phyloP scores from a whole-genome alignment of 64 coral and sea anemone species.

The Montipora foliosa region DNA sequence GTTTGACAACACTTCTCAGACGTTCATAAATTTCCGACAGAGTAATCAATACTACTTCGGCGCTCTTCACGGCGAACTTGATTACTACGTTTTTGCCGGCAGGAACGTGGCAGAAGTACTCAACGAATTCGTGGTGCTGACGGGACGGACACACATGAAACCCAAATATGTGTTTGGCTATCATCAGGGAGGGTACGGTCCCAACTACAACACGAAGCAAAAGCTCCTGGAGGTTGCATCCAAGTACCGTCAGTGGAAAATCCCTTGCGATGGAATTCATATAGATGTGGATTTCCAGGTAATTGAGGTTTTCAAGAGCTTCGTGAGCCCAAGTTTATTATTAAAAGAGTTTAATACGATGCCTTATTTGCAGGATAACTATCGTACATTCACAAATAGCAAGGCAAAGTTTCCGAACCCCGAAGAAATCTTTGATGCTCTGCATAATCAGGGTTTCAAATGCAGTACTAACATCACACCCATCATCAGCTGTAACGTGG shows the following conservation, averaged over 20 bases:
- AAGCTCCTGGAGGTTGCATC: constrained; percentile 83
- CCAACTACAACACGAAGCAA: constrained; percentile 81
- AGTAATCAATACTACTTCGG: constrained; percentile 82
- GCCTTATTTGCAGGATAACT: constrained; percentile 64
- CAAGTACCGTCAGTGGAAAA: constrained; percentile 71
- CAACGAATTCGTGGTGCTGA: constrained; percentile 69
- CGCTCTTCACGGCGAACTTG: constrained; percentile 78
- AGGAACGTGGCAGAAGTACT: constrained; percentile 73
- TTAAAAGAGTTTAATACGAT: background rate
- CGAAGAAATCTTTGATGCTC: constrained; percentile 69
- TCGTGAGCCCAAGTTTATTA: no score
- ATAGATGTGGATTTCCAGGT: constrained; percentile 62
- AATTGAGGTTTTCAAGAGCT: background rate
- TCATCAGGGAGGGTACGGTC: constrained; percentile 84
- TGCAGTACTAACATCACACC: constrained; percentile 77
- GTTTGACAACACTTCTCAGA: constrained; percentile 86
- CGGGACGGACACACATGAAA: constrained; percentile 57
- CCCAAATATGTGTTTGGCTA: constrained; percentile 82
- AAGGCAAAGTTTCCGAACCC: constrained; percentile 76
- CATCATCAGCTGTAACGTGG: constrained; percentile 71
- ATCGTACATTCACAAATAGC: constrained; percentile 82
- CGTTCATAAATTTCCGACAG: constrained; percentile 77
- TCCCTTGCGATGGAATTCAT: constrained; percentile 62
- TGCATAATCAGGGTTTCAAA: constrained; percentile 78
- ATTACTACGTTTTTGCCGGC: constrained; percentile 85